phyloP scores from a whole-genome alignment of 2,797 vertebrate species.

The Acanthopagrus latus region DNA sequence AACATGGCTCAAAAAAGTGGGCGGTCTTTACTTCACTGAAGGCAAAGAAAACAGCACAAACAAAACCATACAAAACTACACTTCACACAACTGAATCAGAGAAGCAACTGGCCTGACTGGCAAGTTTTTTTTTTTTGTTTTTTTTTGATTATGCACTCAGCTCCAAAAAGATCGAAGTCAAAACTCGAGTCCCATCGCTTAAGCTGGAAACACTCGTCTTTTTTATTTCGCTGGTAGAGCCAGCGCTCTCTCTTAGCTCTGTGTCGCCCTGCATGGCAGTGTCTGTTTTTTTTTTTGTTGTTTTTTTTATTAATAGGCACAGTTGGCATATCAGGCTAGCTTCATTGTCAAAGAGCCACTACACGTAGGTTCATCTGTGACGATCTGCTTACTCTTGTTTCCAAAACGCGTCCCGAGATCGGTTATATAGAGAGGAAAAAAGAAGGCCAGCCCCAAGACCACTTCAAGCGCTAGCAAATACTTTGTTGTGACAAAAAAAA shows the following conservation, averaged over 20 bases:
- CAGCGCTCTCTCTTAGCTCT: slow-evolving; percentile 71
- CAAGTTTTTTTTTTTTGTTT: slow-evolving; percentile 30
- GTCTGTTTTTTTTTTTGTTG: slow-evolving; percentile 73
- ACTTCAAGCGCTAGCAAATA: slow-evolving; percentile 69
- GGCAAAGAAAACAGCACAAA: slow-evolving; percentile 85
- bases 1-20: slow-evolving; percentile 86
- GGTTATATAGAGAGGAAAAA: slow-evolving; percentile 49
- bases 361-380: slow-evolving; percentile 78
- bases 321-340: slow-evolving; percentile 87
- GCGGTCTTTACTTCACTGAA: slow-evolving; percentile 86
- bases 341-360: slow-evolving; percentile 84
- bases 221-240: slow-evolving; percentile 69
- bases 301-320: slow-evolving; percentile 81
- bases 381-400: slow-evolving; percentile 55
- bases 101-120: slow-evolving; percentile 66
- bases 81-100: slow-evolving; percentile 75
- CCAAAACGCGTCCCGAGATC: slow-evolving; percentile 64
- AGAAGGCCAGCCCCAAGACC: slow-evolving; percentile 64
- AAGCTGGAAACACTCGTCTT: slow-evolving; percentile 51
- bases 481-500: slow-evolving; percentile 64
- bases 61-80: slow-evolving; percentile 79
- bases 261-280: slow-evolving; percentile 80
- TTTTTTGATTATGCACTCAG: slow-evolving; percentile 19
- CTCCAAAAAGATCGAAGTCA: slow-evolving; percentile 51
- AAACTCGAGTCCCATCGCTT: slow-evolving; percentile 52